Conservation (phyloP, 1,140 invertebrate species). For the Drosophila malerkotliana region DNA sequence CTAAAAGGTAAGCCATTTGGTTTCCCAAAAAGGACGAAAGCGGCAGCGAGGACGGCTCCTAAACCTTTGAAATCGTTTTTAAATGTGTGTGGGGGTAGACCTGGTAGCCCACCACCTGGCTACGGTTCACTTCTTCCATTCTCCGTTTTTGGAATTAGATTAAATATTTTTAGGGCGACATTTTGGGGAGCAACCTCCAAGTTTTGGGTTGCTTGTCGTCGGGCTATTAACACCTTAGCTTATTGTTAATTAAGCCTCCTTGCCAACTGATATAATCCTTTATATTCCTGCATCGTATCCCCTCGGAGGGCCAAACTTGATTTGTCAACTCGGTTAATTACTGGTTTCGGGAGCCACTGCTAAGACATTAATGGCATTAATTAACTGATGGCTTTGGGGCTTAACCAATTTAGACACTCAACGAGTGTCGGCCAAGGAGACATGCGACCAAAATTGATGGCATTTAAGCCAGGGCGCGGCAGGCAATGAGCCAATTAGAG, state of each 20-base stretch:
- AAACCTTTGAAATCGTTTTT: constrained; percentile 56
- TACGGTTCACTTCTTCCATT: constrained; percentile 14
- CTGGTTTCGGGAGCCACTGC: constrained; percentile 47
- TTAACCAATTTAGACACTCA: constrained; percentile 37
- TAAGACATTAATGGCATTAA: constrained; percentile 69
- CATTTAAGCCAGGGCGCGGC: constrained; percentile 15
- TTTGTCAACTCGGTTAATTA: constrained; percentile 76
- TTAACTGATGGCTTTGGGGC: constrained; percentile 67
- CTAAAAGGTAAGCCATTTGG: constrained; percentile 61
- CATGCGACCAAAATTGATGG: constrained; percentile 24
- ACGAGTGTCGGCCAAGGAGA: constrained; percentile 6
- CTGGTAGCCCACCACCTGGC: constrained; percentile 3
- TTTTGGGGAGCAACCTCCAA: constrained; percentile 21
- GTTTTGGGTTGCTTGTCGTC: constrained; percentile 41
- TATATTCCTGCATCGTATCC: background rate
- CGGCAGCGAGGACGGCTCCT: constrained; percentile 14
- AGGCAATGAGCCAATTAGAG: constrained; percentile 28
- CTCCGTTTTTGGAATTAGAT: constrained; percentile 53
- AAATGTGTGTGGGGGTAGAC: constrained; percentile 44
- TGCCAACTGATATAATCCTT: constrained; percentile 59
- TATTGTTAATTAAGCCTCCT: constrained; percentile 67
- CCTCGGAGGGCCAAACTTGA: constrained; percentile 35
- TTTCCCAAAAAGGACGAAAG: constrained; percentile 1
- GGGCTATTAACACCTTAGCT: constrained; percentile 69
- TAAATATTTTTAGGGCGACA: constrained; percentile 53